phyloP scores from a whole-genome alignment of 2,113 vertebrate genomes.

The Ammodytes dubius region DNA sequence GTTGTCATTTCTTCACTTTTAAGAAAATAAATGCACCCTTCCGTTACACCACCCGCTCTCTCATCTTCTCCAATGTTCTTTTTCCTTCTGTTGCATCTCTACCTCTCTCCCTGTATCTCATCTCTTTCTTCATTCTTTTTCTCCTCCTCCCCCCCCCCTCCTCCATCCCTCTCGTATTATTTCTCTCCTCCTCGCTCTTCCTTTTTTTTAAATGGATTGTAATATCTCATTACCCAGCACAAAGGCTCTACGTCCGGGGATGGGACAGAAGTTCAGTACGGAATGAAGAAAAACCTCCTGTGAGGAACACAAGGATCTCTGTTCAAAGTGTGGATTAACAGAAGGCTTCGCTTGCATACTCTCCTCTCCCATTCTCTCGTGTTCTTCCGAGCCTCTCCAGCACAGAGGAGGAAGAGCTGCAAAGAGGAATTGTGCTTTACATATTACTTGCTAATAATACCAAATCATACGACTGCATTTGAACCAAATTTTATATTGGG shows the following conservation, averaged over 20 bases:
- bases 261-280: slow-evolving; percentile 55
- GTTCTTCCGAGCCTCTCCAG: slow-evolving; percentile 14
- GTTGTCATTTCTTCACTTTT: slow-evolving; percentile 11
- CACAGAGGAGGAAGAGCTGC: not conserved
- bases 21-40: slow-evolving; percentile 21
- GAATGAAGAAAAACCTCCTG: slow-evolving; percentile 61
- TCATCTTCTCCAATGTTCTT: not conserved
- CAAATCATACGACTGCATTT: not conserved
- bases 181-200: slow-evolving; percentile 30
- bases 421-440: slow-evolving; percentile 3
- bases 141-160: slow-evolving; percentile 15
- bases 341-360: slow-evolving; percentile 32
- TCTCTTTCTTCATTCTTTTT: slow-evolving; percentile 13
- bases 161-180: slow-evolving; percentile 11
- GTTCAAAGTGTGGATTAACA: slow-evolving; percentile 74
- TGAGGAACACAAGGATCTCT: slow-evolving; percentile 67
- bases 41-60: not conserved
- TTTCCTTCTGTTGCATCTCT: not conserved
- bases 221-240: slow-evolving; percentile 72
- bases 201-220: slow-evolving; percentile 49
- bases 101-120: slow-evolving; percentile 12
- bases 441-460: not conserved
- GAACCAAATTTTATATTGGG: slow-evolving; percentile 1
- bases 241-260: slow-evolving; percentile 53
- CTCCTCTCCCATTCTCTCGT: slow-evolving; percentile 18